phyloP scores from a whole-genome alignment of 2,113 vertebrate species.

The Felis chaus region DNA sequence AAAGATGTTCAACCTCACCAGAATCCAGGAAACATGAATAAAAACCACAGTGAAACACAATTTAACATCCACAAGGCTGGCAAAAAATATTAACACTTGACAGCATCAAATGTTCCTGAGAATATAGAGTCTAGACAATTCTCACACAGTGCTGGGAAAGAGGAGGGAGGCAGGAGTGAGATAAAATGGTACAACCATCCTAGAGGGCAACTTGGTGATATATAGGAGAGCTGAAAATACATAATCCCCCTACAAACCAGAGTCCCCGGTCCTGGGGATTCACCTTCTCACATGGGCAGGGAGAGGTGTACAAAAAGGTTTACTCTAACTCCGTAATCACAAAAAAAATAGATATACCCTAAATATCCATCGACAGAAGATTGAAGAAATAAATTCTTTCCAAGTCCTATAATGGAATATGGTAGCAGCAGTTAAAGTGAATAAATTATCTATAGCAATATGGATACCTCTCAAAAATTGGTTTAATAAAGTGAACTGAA shows the following conservation, averaged over 20 bases:
- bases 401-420: neutral
- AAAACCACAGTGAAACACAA: neutral
- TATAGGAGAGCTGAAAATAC: neutral
- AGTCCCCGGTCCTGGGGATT: neutral
- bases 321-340: neutral
- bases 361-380: neutral
- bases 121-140: neutral
- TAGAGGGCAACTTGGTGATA: neutral
- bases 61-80: neutral
- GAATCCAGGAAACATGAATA: neutral
- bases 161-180: rapidly evolving
- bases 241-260: neutral
- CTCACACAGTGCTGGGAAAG: neutral
- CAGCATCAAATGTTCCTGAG: neutral
- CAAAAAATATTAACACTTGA: neutral
- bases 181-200: neutral
- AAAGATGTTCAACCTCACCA: neutral
- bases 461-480: neutral
- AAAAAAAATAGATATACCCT: neutral
- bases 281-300: neutral
- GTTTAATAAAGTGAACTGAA: neutral
- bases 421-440: neutral
- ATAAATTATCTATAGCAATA: neutral
- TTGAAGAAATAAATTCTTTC: neutral
- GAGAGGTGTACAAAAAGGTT: neutral